Evolutionary conservation across 2,888 invertebrate species (phyloP), one percentile per base, ranked within the genome.

Genomic region (Heteropelma amictum): DNA sequence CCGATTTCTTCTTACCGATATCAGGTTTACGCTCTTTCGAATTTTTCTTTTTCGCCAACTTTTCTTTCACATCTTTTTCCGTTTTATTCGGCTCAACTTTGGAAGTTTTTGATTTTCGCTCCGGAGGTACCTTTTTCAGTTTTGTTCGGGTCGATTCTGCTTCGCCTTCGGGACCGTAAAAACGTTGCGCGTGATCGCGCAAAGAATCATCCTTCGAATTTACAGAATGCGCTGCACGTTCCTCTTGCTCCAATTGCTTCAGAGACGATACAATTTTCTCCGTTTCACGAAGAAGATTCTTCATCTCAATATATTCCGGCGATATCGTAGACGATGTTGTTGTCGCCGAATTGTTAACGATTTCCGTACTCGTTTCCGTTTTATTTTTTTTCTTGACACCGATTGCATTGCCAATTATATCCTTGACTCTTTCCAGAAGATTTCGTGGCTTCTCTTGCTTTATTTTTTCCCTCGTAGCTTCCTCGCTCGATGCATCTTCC

Each of bases 401-500:
- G 2, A 81, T 77, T 0, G 77, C 79, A 42, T 73, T 77, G 45
- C 77, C 64, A n/a, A 82, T 77, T 10, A 81, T 76, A 14, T 77
- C 60, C 33, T 79, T 81, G 21, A 81, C 79, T 14, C 76, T 80
- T 12, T 69, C 73, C 23, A 79, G 56, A 35, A 80, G 77, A 64
- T 77, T 79, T 28, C 76, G 72, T 12, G 77, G 72, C 23, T 67
- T 72, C 42, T 71, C 56, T 49, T 38, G 56, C 14, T 67, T 70
- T 8, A 19, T 26, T 26, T 14, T 28, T 0, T 45, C 26, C 12
- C 10, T 12, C 14, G n/a, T 19, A 33, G 23, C 12, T 8, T 26
- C 33, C 10, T 21, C 23, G 0, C 45, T 19, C 2, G 23, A 8
- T 10, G 23, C 12, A 14, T 61, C 35, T n/a, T 35, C 42, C 7